A percentile compares a stretch with the other conserved stretches of the same genome.
Conservation (phyloP, 2,888 invertebrate genomes). For the Mylabris sibirica region DNA sequence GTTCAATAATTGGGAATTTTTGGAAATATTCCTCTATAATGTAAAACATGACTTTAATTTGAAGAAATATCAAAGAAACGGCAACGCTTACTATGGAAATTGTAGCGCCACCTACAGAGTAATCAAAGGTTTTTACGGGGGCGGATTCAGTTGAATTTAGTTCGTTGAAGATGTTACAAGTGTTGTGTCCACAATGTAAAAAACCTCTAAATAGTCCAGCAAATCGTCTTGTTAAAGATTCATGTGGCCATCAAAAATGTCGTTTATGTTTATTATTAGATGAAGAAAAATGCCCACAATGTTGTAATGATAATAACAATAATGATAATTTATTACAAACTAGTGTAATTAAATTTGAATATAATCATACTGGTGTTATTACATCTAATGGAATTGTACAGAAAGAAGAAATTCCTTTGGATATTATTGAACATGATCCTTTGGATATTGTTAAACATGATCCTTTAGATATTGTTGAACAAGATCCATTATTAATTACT, state of each 20-base stretch:
- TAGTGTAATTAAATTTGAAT: conserved; percentile 40
- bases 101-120: too few relatives aligned
- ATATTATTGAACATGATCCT: too few relatives aligned
- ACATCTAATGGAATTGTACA: conserved; percentile 47
- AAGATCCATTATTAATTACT: too few relatives aligned
- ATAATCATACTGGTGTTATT: conserved; percentile 52
- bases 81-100: too few relatives aligned
- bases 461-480: background rate
- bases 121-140: too few relatives aligned
- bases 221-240: conserved; percentile 74
- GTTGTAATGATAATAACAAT: conserved; percentile 47
- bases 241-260: conserved; percentile 80
- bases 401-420: conserved; percentile 7
- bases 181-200: conserved; percentile 64
- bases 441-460: conserved; percentile 13
- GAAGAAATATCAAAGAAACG: too few relatives aligned
- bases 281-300: conserved; percentile 70
- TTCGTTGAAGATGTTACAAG: conserved; percentile 21
- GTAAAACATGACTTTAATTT: too few relatives aligned
- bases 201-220: conserved; percentile 65
- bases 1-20: too few relatives aligned
- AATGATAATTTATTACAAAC: conserved; percentile 23
- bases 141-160: too few relatives aligned
- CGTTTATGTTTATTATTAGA: conserved; percentile 75
- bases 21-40: too few relatives aligned